Base-by-base conservation (phyloP, 2,113 vertebrate species). In the Cranoglanis bouderius region DNA sequence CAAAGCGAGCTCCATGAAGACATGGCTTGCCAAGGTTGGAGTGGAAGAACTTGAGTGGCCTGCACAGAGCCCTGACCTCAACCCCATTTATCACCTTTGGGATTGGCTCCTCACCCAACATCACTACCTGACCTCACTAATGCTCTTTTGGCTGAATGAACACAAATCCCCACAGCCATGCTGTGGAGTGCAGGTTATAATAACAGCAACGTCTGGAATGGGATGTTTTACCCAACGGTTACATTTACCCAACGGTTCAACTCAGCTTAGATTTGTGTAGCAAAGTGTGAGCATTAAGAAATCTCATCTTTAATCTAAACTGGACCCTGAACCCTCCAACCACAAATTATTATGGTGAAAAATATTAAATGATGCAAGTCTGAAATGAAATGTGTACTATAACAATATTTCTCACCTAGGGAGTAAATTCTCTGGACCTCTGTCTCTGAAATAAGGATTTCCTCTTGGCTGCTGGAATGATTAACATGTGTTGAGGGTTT, bases 371-470 rank as follows among this genome's bases (percentile, higher is more conserved):
- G 19, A 51, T 26, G 32, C 6, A 57, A 24, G 51, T 75, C 38
- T 40, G 9, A 75, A 75, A 46, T 26, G 8, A 40, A 75, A 43
- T 26, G 43, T 51, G 38, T 26, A 80, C 29, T 53, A 18, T 16
- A 32, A 55, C 7, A 55, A 43, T 9, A 86, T 14, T 75, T 53
- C 90, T 91, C 93, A 96, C 96, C 95, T 4, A 94, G 87, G 9
- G 86, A 35, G 43, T 93, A 89, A 83, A 96, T 85, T 90, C 95
- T 94, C 85, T 93, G 92, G 35, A 96, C 90, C 89, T 96, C 96
- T n/a, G 90, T 92, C 88, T 95, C 94, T 51, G 95, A 91, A 84
- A 96, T 94, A 0, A 94, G 87, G 82, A 96, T 87, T 88, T 95
- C 94, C 49, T 96, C 93, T 74, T 90, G 93, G 88, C 84, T 90